Evolutionary conservation across 2,888 invertebrate species (phyloP).

Genomic region (Ephialtes manifestator): DNA sequence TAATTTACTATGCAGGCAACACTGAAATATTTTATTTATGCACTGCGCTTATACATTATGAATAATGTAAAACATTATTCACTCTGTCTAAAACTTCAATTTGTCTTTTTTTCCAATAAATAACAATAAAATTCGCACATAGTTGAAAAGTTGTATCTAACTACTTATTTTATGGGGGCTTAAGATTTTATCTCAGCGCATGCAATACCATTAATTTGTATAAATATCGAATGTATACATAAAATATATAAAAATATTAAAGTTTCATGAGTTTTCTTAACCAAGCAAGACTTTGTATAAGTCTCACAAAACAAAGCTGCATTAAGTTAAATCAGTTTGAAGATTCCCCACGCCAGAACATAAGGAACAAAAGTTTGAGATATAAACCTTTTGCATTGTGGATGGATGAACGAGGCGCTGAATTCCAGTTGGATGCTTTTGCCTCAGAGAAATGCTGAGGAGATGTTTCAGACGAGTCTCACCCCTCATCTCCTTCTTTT

Average conservation of each 20-base stretch:
- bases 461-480: background rate
- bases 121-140: background rate
- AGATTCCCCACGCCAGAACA: background rate
- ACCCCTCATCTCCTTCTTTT: background rate
- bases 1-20: too few species aligned
- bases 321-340: slow-evolving; percentile 5
- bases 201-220: background rate
- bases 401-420: background rate
- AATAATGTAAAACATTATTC: background rate
- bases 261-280: background rate
- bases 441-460: background rate
- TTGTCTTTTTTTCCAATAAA: background rate
- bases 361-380: slow-evolving; percentile 8
- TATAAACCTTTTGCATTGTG: slow-evolving; percentile 3
- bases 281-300: background rate
- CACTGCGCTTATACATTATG: background rate
- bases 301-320: background rate
- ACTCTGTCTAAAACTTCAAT: background rate
- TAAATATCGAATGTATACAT: too few species aligned
- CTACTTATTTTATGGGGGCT: background rate
- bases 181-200: background rate
- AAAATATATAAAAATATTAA: too few species aligned
- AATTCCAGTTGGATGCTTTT: slow-evolving; percentile 7
- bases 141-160: background rate
- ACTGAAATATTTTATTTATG: background rate